These are phyloP conservation scores for Microctenopoma steveboyesi DNA, from an alignment of 2,797 vertebrate genomes.

Conservation along the genomic window DNA sequence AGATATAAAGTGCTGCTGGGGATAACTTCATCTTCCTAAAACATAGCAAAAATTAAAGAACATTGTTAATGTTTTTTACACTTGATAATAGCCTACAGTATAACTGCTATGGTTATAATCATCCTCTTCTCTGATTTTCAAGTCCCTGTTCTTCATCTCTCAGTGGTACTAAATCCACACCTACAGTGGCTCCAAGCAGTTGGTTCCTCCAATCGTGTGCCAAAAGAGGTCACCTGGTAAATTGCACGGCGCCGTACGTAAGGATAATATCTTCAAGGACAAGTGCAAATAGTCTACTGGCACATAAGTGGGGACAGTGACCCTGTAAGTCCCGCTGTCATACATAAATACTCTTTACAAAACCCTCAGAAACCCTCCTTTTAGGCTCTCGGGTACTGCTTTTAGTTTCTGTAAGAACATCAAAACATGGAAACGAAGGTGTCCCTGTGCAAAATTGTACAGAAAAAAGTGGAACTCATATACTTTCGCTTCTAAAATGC, in stretches of 20 bases:
- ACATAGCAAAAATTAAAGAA: constrained; percentile 87
- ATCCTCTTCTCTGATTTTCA: constrained; percentile 86
- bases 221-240: constrained; percentile 90
- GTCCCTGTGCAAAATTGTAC: constrained; percentile 86
- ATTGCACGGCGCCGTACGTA: constrained; percentile 94
- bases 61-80: constrained; percentile 84
- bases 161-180: constrained; percentile 88
- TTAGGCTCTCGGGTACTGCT: constrained; percentile 93
- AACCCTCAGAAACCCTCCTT: constrained; percentile 88
- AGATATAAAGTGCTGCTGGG: constrained; percentile 99
- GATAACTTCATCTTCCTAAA: constrained; percentile 89
- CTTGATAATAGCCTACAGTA: constrained; percentile 85
- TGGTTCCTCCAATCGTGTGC: constrained; percentile 89
- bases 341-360: constrained; percentile 99
- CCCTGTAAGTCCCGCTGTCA: constrained; percentile 99
- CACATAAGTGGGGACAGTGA: constrained; percentile 99
- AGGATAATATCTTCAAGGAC: constrained; percentile 93
- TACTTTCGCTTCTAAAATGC: constrained; percentile 79
- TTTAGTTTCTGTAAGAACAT: constrained; percentile 98
- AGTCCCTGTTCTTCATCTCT: constrained; percentile 93
- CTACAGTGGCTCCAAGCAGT: constrained; percentile 88
- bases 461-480: constrained; percentile 83
- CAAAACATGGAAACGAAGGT: constrained; percentile 98
- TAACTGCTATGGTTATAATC: constrained; percentile 87
- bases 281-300: constrained; percentile 99